Base-by-base conservation (phyloP, 2,797 vertebrate species). In the Thalassophryne amazonica region DNA sequence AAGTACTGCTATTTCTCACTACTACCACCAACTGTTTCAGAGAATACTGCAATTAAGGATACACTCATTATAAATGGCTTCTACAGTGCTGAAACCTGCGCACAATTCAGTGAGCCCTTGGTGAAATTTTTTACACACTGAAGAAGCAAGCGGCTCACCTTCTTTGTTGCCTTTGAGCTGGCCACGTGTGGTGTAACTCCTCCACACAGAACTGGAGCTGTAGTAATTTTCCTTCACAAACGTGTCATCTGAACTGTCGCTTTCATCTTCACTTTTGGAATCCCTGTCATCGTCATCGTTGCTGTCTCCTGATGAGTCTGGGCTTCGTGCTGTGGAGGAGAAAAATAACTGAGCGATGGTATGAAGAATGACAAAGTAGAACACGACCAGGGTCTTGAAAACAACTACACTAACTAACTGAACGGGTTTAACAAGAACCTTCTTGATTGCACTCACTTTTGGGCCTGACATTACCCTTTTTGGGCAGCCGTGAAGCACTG, bases 201-300 rank as follows among this genome's bases (percentile, higher is more conserved):
- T 94, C 94, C 94, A 96, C 39, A 99, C 95, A 0, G 93, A 94
- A 82, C 93, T 94, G 31, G 92, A 80, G 77, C 78, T 90, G 81
- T 87, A 93, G 82, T 88, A 93, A 20, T 93, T 94, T 0, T 98
- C 95, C 71, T 95, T 97, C 46, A 94, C 92, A 76, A 98, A 98
- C 2, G 97, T 98, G 72, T 98, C 95, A 0, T 98, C 96, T 0
- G 95, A 98, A 67, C 95, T 97, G 77, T 98, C 96, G 0, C 94
- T 94, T 3, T 95, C 94, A 8, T 95, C 95, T 46, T 94, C 86
- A 1, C 88, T 95, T 25, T 98, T 95, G 0, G 91, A 91, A 5
- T 95, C 94, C 34, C 98, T 97, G 0, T 93, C 92, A 4, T 94
- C 94, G 0, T 92, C 92, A 0, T 93, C 91, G 3, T 89, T 89